These are phyloP conservation scores for Thymallus thymallus DNA, from an alignment of 2,113 vertebrate species.

Conservation along the genomic window DNA sequence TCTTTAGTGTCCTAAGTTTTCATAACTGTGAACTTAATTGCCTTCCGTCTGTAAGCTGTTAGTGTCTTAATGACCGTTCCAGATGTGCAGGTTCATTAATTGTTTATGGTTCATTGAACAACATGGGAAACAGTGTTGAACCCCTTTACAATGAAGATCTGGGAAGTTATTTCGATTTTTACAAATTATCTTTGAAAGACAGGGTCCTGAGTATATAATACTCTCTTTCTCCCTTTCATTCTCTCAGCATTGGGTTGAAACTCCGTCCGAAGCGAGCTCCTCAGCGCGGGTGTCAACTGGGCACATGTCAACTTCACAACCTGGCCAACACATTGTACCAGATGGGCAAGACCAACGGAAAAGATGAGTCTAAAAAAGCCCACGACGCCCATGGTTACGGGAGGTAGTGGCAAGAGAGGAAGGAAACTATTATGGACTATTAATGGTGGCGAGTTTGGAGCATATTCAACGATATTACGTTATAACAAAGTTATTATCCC, in stretches of 20 bases:
- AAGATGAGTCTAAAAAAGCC: constrained; percentile 64
- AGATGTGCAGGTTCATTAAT: too few species aligned
- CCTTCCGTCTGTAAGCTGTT: too few species aligned
- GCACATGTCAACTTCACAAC: constrained; percentile 77
- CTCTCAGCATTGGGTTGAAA: constrained; percentile 38
- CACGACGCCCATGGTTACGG: constrained; percentile 71
- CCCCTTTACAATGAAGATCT: too few species aligned
- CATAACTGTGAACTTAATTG: too few species aligned
- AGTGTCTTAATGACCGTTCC: too few species aligned
- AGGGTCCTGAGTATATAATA: too few species aligned
- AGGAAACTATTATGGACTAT: constrained; percentile 17
- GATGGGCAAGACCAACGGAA: constrained; percentile 61
- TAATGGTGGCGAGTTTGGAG: constrained; percentile 54
- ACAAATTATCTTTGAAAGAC: too few species aligned
- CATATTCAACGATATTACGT: constrained; percentile 13
- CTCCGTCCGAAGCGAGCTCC: constrained; percentile 50
- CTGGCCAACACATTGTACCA: constrained; percentile 70
- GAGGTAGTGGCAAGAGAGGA: constrained; percentile 47
- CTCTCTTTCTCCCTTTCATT: background rate
- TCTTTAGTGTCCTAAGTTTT: too few species aligned
- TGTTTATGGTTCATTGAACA: too few species aligned
- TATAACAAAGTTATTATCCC: too few species aligned
- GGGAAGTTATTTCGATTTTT: too few species aligned
- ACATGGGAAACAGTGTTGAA: too few species aligned
- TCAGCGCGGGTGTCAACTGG: constrained; percentile 68